Base-by-base conservation (phyloP, 1,140 invertebrate genomes). In the Drosophila pseudoobscura region DNA sequence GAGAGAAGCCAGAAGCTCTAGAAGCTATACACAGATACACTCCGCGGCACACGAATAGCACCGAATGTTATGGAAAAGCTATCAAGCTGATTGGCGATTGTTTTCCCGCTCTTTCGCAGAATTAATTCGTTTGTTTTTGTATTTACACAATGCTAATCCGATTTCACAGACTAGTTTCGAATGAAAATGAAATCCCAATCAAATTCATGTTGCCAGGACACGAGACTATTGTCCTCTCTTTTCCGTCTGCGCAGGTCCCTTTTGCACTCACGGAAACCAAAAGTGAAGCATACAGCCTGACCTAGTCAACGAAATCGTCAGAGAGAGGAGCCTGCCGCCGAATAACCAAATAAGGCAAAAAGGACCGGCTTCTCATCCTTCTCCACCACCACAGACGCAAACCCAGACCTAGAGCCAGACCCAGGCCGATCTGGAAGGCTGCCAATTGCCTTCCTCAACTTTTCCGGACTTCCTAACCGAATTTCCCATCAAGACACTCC, bases 341-440 rank as follows among this genome's bases (percentile, higher is more conserved):
- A 49, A 80, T 85, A 76, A 20, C 83, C 82, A 87, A 82, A 87
- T 87, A 87, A 75, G 82, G 83, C 70, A 78, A 78, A 59, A 58
- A 59, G 57, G 17, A 59, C 35, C 35, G 35, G 35, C 35, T 5
- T 5, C 39, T 54, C 62, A 50, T 69, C 52, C 45, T 70, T 69
- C 45, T 64, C 56, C 66, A 59, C 43, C 26, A 17, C 1, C 35
- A 9, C 8, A 39, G 4, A 13, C 11, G 20, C n/a, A 13, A 15
- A 2, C 20, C 20, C 20, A 20, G 20, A 20, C 20, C 20, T 2
- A 20, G 20, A 20, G 20, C 20, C 20, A 20, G 13, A 31, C 52
- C 47, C 11, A 31, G 17, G n/a, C 45, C 46, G 66, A 71, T 35
- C 26, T 53, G 49, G 58, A 54, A 50, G 22, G 43, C n/a, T 29